These are phyloP conservation scores for Upupa epops DNA, from an alignment of 2,113 vertebrate genomes.

Conservation along the genomic window DNA sequence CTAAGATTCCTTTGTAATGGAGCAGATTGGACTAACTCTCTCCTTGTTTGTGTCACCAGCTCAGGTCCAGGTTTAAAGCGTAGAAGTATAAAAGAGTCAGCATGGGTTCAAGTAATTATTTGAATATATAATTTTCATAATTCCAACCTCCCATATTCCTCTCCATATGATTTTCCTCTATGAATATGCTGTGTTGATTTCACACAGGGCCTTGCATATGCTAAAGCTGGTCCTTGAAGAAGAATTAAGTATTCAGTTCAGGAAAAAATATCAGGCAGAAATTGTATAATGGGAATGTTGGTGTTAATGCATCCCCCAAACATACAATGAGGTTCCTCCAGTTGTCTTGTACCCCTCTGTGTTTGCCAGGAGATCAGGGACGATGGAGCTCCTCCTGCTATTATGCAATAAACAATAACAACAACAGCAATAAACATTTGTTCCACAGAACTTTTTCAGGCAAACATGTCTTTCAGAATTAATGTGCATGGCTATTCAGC, in stretches of 20 bases:
- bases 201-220: conserved; percentile 35
- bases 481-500: background rate
- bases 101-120: background rate
- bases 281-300: background rate
- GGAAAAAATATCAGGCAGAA: background rate
- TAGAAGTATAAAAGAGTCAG: conserved; percentile 2
- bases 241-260: conserved; percentile 49
- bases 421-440: conserved; percentile 33
- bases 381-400: conserved; percentile 1
- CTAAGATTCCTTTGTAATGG: background rate
- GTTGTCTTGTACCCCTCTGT: conserved; percentile 2
- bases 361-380: conserved; percentile 35
- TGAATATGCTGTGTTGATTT: conserved; percentile 15
- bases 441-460: background rate
- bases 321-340: conserved; percentile 25
- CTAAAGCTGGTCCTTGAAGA: conserved; percentile 36
- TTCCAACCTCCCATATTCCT: background rate
- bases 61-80: background rate
- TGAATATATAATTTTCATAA: conserved; percentile 17
- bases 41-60: background rate
- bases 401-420: conserved; percentile 28
- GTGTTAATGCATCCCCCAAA: conserved; percentile 1
- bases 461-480: background rate
- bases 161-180: background rate
- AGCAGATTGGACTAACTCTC: background rate